Evolutionary conservation across 2,888 invertebrate genomes (phyloP), one percentile per base, ranked within the genome.

Genomic region (Siphonodentalium dalli): DNA sequence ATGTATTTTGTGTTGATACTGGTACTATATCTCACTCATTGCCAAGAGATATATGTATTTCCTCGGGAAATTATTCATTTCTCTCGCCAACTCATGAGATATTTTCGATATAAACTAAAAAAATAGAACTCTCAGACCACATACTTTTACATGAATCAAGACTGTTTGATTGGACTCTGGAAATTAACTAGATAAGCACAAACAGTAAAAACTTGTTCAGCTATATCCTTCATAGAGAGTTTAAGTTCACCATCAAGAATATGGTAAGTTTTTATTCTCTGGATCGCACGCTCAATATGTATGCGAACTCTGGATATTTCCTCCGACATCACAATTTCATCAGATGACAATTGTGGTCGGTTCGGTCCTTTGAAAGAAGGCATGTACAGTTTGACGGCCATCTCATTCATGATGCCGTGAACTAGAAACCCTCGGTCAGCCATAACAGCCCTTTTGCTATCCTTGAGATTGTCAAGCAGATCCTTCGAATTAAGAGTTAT

Each of bases 361-460:
- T 54, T 47, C 31, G 18, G 5, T 1, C 50, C 50, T 28, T 58
- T 58, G 26, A 50, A 58, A n/a, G 40, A 6, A 3, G 58, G 58
- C 37, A 58, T 54, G 26, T 37, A 37, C n/a, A 54, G 29, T 23
- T 54, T 44, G 15, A 58, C 54, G 21, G 43, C 54, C 35, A 54
- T 39, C 18, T 42, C 54, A 40, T 13, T 31, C 2, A 58, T 15
- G 4, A 40, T 45, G 3, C 49, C 38, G 7, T 18, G 18, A 15
- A 58, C 43, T 11, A 45, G 7, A 41, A 54, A 58, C 1, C 54
- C 54, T 15, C 50, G 29, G 47, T 58, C 58, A 20, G 54, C 46
- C 54, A 54, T 58, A 8, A 58, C 50, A 15, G 44, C 35, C 7
- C 52, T 45, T 31, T 54, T 48, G 31, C 44, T 37, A 18, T 11